Conservation (phyloP, 2,113 vertebrate species). For the Zingel zingel region DNA sequence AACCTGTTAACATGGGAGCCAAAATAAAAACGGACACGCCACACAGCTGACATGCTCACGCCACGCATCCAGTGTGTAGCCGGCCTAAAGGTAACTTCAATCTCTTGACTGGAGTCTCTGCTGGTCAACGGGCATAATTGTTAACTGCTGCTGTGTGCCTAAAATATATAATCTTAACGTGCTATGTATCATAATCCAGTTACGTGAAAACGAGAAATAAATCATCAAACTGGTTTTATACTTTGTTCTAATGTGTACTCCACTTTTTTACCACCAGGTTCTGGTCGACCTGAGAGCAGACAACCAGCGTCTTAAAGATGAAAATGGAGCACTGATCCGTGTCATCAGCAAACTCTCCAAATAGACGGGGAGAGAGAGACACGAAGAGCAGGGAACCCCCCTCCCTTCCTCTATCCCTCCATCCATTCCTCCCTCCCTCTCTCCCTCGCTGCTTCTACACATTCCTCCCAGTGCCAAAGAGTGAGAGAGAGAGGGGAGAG, state of each 20-base stretch:
- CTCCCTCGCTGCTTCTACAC: conserved; percentile 64
- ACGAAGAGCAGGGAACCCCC: conserved; percentile 67
- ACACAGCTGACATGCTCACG: no score
- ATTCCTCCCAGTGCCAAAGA: conserved; percentile 85
- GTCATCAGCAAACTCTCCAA: conserved; percentile 99
- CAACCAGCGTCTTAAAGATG: conserved; percentile 98
- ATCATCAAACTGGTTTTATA: neutral
- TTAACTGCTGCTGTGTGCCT: neutral
- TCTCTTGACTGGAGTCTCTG: neutral
- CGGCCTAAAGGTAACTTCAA: neutral
- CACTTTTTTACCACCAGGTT: conserved; percentile 82
- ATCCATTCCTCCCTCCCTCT: conserved; percentile 25
- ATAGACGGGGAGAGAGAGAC: conserved; percentile 78
- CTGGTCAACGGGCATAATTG: neutral
- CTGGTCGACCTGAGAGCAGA: conserved; percentile 95
- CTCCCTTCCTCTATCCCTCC: conserved; percentile 9
- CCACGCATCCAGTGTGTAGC: no score
- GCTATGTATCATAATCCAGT: neutral
- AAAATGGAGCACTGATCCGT: conserved; percentile 97
- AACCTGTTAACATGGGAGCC: no score
- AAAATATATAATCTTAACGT: neutral
- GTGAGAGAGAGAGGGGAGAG: conserved; percentile 46
- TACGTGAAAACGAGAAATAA: neutral
- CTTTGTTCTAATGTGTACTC: conserved; percentile 35
- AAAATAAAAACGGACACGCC: no score